Conservation (phyloP, 2,888 invertebrate species). For the Cosmorhoe ocellata region DNA sequence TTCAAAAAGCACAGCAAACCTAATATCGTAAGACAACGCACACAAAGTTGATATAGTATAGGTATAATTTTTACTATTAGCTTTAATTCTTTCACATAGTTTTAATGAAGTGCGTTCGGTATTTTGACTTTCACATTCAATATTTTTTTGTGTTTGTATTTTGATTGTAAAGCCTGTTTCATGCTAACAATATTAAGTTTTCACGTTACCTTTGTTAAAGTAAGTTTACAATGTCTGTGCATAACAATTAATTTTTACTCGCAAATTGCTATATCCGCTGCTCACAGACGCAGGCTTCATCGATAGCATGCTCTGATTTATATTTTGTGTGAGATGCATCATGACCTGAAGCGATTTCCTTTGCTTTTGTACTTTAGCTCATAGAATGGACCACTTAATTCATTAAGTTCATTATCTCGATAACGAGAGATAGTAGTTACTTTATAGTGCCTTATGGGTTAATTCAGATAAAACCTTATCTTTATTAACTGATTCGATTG, state of each 20-base stretch:
- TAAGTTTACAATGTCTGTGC: conserved; percentile 7
- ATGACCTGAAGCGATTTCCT: conserved; percentile 54
- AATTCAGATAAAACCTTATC: conserved; percentile 2
- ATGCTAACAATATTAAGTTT: too few species aligned
- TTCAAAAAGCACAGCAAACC: too few species aligned
- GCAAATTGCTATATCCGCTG: conserved; percentile 64
- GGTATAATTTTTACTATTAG: too few species aligned
- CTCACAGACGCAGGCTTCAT: conserved; percentile 60
- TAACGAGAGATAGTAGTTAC: conserved; percentile 2
- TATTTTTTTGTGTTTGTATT: too few species aligned
- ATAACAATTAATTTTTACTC: conserved; percentile 19
- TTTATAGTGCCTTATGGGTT: conserved; percentile 11
- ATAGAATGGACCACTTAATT: conserved; percentile 24
- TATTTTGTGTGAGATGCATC: conserved; percentile 66
- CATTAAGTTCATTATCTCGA: conserved; percentile 15
- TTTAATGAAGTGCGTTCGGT: too few species aligned
- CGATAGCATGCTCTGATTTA: conserved; percentile 74
- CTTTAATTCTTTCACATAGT: too few species aligned
- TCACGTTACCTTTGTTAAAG: background rate
- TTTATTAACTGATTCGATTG: conserved; percentile 1
- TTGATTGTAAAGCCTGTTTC: too few species aligned
- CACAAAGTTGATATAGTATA: too few species aligned
- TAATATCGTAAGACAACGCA: too few species aligned
- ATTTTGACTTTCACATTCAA: too few species aligned
- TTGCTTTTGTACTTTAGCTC: conserved; percentile 4